Evolutionary conservation across 2,797 vertebrate genomes (phyloP), one percentile per base, ranked within the genome.

Genomic region (Cyprinodon diabolis): DNA sequence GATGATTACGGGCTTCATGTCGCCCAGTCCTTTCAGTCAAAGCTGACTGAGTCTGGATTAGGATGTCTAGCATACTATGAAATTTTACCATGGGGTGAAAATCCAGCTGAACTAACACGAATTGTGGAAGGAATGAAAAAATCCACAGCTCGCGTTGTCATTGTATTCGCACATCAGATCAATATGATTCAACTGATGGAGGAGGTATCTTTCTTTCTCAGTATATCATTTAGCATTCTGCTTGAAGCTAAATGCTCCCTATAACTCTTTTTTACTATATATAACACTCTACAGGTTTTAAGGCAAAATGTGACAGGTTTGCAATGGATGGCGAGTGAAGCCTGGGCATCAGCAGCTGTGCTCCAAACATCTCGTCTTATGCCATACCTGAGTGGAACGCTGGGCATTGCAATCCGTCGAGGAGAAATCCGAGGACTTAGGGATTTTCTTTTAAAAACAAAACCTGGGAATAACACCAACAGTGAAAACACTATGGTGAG

Each of bases 1-100:
- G 92, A 94, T 74, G 93, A 94, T 63, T 94, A 94, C 35, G 94
- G 94, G 7, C 78, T 86, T 14, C 55, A 94, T 49, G 93, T 89
- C 55, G 91, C 91, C 51, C 83, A 73, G 1, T 87, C 89, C 4
- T 94, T 94, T 9, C 84, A 82, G 0, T 62, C 81, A 13, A 83
- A 86, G 35, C 49, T 93, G 23, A 56, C 56, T 68, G 56, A 62
- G 30, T 84, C 82, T 65, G 77, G 78, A 58, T 65, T 48, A 13
- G 77, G 85, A 25, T 93, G 94, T 74, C 73, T 93, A 48, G 91
- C 91, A 0, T 95, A 92, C 48, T 69, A 80, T 17, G 89, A 94
- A 69, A 78, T 92, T 52, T 82, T 94, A 51, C 92, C 92, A 0
- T 72, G 72, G 74, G 83, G 83, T 55, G 82, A 84, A 56, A 80